Conservation (phyloP, 92 coral and sea anemone species). For the Palythoa grandis region DNA sequence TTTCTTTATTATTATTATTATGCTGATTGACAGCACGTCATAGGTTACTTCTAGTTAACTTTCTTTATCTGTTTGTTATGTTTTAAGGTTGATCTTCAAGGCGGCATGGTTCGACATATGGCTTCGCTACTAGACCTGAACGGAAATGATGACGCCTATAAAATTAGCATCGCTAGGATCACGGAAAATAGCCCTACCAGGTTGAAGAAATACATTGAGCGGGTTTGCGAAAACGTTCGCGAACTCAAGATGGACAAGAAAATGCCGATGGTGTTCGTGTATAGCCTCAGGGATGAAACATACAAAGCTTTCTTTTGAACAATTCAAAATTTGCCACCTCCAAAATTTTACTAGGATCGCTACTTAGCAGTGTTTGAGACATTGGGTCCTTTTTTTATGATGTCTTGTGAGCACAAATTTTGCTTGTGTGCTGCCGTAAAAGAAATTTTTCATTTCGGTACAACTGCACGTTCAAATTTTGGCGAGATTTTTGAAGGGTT, state of each 20-base stretch:
- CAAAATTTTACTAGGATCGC: too few relatives aligned
- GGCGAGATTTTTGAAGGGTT: too few relatives aligned
- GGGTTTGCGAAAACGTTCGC: constrained; percentile 80
- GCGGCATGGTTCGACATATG: constrained; percentile 71
- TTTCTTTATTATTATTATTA: too few relatives aligned
- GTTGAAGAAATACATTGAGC: constrained; percentile 69
- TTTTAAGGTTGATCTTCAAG: constrained; percentile 90
- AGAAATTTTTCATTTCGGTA: too few relatives aligned
- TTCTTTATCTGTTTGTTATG: background rate
- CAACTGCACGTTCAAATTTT: too few relatives aligned
- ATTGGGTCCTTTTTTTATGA: too few relatives aligned
- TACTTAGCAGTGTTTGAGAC: too few relatives aligned
- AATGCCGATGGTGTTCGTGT: constrained; percentile 82
- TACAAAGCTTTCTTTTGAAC: constrained; percentile 76
- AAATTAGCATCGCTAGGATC: constrained; percentile 70
- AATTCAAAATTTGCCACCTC: background rate
- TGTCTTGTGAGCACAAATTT: too few relatives aligned
- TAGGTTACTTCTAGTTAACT: background rate
- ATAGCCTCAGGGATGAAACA: constrained; percentile 83
- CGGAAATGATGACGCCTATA: constrained; percentile 66
- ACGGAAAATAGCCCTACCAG: constrained; percentile 74
- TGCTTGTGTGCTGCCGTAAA: too few relatives aligned
- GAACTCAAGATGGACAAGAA: constrained; percentile 76
- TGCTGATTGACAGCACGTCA: background rate
- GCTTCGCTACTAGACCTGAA: constrained; percentile 83